Conservation (phyloP, 1,140 invertebrate genomes). For the Hyphantria cunea region DNA sequence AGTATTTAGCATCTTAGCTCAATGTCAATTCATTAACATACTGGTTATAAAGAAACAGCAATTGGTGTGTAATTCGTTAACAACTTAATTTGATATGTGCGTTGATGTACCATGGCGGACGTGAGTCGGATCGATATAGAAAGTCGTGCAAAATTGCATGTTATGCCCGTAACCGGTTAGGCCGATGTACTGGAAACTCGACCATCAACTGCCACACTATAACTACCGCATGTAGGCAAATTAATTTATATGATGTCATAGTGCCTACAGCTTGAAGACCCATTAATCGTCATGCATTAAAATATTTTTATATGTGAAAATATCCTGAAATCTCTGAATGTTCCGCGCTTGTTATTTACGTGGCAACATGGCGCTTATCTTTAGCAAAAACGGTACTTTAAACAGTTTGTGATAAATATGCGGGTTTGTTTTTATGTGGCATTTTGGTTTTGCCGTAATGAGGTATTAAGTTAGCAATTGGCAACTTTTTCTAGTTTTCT, state of each 20-base stretch:
- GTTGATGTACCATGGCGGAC: conserved; percentile 13
- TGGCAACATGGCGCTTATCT: conserved; percentile 2
- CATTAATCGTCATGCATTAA: conserved; percentile 10
- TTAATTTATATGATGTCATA: conserved; percentile 24
- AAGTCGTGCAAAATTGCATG: conserved; percentile 57
- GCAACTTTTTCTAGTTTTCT: not conserved
- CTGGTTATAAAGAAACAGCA: not conserved
- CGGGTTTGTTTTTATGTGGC: not conserved
- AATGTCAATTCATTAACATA: conserved; percentile 1
- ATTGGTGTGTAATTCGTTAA: conserved; percentile 8
- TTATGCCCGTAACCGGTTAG: conserved; percentile 35
- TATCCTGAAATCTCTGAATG: not conserved
- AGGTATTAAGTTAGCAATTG: too few species aligned
- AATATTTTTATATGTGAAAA: conserved; percentile 8
- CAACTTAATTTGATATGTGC: conserved; percentile 13
- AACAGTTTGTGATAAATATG: not conserved
- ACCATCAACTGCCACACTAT: conserved; percentile 33
- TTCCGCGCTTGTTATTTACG: not conserved
- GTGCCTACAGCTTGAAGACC: conserved; percentile 1
- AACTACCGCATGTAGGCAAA: conserved; percentile 23
- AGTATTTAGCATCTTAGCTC: not conserved
- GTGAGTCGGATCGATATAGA: conserved; percentile 40
- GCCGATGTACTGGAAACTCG: conserved; percentile 37
- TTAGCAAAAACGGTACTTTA: conserved; percentile 8
- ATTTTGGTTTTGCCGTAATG: too few species aligned